A percentile compares a stretch with the other conserved stretches of the same genome.
Evolutionary conservation across 2,888 invertebrate genomes (phyloP).

Genomic region (Silvanus unidentatus): DNA sequence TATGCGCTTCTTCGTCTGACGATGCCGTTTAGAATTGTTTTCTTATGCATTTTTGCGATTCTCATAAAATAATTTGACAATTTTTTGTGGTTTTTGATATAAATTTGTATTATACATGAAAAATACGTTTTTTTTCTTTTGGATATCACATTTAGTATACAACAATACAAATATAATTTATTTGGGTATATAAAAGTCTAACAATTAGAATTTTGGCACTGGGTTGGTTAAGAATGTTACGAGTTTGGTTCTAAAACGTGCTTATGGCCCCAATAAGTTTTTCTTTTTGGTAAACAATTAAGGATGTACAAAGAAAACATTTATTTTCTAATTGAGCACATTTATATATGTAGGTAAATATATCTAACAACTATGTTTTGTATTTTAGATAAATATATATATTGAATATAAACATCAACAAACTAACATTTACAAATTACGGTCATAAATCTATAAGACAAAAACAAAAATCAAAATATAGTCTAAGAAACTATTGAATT

Average conservation of each 20-base stretch:
- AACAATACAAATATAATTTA: too few relatives aligned
- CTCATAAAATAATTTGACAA: too few relatives aligned
- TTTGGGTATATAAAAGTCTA: too few relatives aligned
- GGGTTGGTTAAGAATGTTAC: not conserved
- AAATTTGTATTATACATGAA: too few relatives aligned
- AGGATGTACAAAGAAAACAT: slow-evolving; percentile 20
- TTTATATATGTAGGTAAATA: slow-evolving; percentile 17
- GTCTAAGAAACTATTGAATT: slow-evolving; percentile 24
- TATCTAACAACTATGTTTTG: slow-evolving; percentile 26
- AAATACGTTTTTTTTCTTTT: too few relatives aligned
- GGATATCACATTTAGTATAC: too few relatives aligned
- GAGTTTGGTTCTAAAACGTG: slow-evolving; percentile 6
- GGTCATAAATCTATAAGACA: not conserved
- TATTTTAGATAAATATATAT: slow-evolving; percentile 1
- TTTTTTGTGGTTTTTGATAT: too few relatives aligned
- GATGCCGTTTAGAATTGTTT: too few relatives aligned
- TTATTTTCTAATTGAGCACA: slow-evolving; percentile 34
- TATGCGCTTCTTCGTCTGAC: too few relatives aligned
- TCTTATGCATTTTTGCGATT: too few relatives aligned
- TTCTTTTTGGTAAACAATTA: slow-evolving; percentile 24
- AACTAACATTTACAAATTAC: slow-evolving; percentile 26
- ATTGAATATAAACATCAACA: slow-evolving; percentile 26
- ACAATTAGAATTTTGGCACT: not conserved
- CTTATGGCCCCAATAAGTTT: slow-evolving; percentile 25
- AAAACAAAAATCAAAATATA: too few relatives aligned